Evolutionary conservation across 2,113 vertebrate genomes (phyloP), one percentile per base, ranked within the genome.

Genomic region (Callionymus lyra): DNA sequence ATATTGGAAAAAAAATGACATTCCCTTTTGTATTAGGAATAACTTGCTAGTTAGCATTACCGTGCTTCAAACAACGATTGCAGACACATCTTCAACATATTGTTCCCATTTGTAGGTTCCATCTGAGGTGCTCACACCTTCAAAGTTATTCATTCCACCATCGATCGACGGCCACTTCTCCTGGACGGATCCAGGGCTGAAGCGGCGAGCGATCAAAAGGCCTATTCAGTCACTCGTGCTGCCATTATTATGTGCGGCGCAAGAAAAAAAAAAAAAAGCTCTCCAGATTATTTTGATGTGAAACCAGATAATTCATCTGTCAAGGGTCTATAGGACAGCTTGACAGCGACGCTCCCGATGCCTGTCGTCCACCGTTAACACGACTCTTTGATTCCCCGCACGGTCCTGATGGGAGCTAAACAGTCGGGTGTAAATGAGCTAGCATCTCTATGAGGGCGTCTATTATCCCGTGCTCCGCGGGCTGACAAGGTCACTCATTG

Each of bases 351-450:
- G 79, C 79, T 88, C 82, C 84, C 58, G 77, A 85, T 81, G 85
- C 85, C 81, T 88, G 86, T 90, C 88, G 78, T 70, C 83, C 62
- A 59, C 81, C 62, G 79, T 91, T 90, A 91, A 82, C 70, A 37
- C 77, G 73, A 73, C 73, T 41, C 75, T 89, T 85, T 86, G 86
- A 89, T 88, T 88, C 82, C 76, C 69, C 81, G 87, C 35, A 32
- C 88, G 84, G 81, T 87, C 85, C 86, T 86, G 87, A 89, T 82
- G 85, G 84, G 63, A 76, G 82, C 86, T 56, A 86, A 91, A 88
- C 91, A 92, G 89, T 88, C 88, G 88, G 85, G 88, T 90, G 88
- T 89, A 90, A 94, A 94, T 87, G 86, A 94, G 82, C 86, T 76
- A 68, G 82, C 68, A 64, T 85, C 79, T 81, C 82, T 72, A 69